Evolutionary conservation across 2,113 vertebrate genomes (phyloP).

Genomic region (Oophaga pumilio): DNA sequence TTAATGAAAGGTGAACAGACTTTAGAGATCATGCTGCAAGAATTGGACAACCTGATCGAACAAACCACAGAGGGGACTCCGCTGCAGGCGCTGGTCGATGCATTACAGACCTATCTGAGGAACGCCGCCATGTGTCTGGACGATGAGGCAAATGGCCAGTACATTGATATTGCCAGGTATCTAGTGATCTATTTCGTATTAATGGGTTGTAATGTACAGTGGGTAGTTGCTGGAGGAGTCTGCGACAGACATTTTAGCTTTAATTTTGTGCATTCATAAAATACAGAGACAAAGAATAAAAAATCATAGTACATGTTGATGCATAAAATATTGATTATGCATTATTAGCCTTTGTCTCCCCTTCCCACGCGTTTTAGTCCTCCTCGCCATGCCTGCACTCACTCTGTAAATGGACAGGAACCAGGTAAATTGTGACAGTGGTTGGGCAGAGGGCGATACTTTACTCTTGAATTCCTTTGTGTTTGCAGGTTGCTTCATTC

Average conservation of each 20-base stretch:
- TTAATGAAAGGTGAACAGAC: conserved; percentile 94
- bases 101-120: conserved; percentile 83
- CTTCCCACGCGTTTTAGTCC: no score
- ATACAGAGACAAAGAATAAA: no score
- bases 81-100: conserved; percentile 85
- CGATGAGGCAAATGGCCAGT: conserved; percentile 85
- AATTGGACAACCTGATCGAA: conserved; percentile 90
- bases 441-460: no score
- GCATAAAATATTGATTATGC: no score
- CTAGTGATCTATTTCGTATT: no score
- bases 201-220: neutral
- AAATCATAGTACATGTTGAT: no score
- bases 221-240: neutral
- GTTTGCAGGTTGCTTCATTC: conserved; percentile 83
- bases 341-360: no score
- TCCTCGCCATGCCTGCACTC: no score
- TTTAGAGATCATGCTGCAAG: conserved; percentile 89
- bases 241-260: neutral
- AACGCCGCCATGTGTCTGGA: conserved; percentile 85
- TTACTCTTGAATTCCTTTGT: neutral
- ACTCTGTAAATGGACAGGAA: neutral
- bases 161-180: conserved; percentile 89
- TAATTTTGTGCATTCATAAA: neutral
- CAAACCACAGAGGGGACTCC: conserved; percentile 90
- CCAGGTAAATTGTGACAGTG: neutral